Conservation (phyloP, 2,113 vertebrate species). For the Martes martes region DNA sequence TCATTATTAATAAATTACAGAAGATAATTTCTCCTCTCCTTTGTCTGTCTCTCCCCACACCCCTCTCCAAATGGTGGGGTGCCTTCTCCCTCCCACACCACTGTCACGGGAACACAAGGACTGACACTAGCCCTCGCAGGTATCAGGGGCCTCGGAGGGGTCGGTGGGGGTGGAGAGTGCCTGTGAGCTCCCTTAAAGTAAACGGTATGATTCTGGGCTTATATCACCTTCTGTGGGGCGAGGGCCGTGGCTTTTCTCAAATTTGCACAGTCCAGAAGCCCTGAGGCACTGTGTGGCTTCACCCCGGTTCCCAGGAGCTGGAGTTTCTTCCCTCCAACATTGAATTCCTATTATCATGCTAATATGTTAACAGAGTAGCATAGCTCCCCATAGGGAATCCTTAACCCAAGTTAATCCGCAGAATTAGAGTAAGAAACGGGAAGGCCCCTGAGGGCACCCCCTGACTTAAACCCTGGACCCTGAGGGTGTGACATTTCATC, state of each 20-base stretch:
- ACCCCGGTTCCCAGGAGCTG: not conserved
- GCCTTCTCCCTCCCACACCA: too few species aligned
- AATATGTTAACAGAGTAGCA: not conserved
- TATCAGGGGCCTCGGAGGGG: accelerated
- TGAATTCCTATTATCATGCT: not conserved
- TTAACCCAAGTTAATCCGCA: not conserved
- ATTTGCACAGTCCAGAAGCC: not conserved
- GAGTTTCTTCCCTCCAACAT: not conserved
- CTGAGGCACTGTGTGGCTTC: not conserved
- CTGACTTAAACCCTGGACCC: not conserved
- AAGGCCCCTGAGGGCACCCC: not conserved
- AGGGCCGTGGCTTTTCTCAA: not conserved
- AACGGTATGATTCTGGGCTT: not conserved
- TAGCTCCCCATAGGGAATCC: not conserved
- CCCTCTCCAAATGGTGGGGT: accelerated
- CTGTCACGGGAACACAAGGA: too few species aligned
- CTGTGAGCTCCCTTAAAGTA: not conserved
- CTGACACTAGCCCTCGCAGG: not conserved
- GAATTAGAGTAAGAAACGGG: not conserved
- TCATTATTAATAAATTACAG: not conserved
- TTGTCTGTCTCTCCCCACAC: not conserved
- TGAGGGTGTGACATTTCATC: accelerated
- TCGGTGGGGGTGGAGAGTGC: too few species aligned
- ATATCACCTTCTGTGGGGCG: not conserved
- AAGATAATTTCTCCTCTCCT: not conserved